These are phyloP conservation scores for Drosophila meridionalis DNA, from an alignment of 2,888 invertebrate species.

Conservation along the genomic window DNA sequence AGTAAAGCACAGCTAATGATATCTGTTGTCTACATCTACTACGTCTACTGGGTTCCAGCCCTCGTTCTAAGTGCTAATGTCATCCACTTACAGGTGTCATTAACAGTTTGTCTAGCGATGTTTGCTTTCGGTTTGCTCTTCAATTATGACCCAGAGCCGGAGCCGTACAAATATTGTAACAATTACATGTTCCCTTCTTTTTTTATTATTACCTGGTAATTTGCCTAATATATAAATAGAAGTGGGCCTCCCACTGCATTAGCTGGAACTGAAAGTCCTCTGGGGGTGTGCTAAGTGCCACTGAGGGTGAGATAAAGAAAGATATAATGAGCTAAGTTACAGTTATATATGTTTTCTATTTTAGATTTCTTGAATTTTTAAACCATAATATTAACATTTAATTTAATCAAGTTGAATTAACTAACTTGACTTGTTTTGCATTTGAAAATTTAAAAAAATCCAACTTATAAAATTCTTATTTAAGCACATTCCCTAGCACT, in stretches of 20 bases:
- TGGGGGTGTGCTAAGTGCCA: constrained; percentile 19
- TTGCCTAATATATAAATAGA: constrained; percentile 75
- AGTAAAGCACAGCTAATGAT: constrained; percentile 26
- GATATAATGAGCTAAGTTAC: background rate
- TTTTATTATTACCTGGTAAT: constrained; percentile 77
- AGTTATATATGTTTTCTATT: background rate
- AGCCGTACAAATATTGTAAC: constrained; percentile 69
- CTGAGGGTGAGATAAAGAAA: background rate
- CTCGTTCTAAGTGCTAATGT: constrained; percentile 62
- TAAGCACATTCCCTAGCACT: too few relatives aligned
- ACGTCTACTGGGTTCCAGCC: constrained; percentile 38
- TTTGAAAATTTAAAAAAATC: too few relatives aligned
- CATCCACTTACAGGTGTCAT: constrained; percentile 82
- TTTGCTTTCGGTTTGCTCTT: constrained; percentile 65
- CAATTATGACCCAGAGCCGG: constrained; percentile 56
- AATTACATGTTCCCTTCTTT: constrained; percentile 72
- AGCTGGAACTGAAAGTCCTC: constrained; percentile 16
- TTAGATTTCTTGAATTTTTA: background rate
- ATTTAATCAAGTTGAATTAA: too few relatives aligned
- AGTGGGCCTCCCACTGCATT: constrained; percentile 66
- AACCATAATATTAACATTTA: too few relatives aligned
- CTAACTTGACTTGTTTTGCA: too few relatives aligned
- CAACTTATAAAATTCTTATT: too few relatives aligned
- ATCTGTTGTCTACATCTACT: constrained; percentile 8
- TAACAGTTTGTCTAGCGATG: constrained; percentile 68